These are phyloP conservation scores for Periophthalmus magnuspinnatus DNA, from an alignment of 2,797 vertebrate genomes.

Conservation along the genomic window DNA sequence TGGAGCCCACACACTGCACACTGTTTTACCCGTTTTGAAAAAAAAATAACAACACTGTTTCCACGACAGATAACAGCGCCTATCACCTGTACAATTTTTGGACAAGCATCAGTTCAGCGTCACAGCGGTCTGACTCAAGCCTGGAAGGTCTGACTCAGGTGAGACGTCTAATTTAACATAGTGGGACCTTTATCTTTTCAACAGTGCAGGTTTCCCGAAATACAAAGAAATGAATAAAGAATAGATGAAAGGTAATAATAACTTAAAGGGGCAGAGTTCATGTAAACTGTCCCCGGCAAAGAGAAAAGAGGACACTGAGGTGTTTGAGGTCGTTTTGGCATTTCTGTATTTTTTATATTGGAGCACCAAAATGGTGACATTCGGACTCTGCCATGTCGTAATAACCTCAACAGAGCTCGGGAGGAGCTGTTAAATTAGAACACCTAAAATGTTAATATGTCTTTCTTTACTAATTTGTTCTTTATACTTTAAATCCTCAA, in stretches of 20 bases:
- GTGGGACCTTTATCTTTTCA: slow-evolving; percentile 51
- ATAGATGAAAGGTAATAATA: slow-evolving; percentile 55
- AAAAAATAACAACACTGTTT: slow-evolving; percentile 24
- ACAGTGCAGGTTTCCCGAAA: slow-evolving; percentile 66
- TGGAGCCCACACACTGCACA: slow-evolving; percentile 17
- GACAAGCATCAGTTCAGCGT: slow-evolving; percentile 23
- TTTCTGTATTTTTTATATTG: slow-evolving; percentile 31
- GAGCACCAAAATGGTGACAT: slow-evolving; percentile 62
- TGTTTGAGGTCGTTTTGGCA: slow-evolving; percentile 72
- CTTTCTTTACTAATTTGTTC: slow-evolving; percentile 56
- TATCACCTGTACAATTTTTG: slow-evolving; percentile 24
- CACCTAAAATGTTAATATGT: slow-evolving; percentile 37
- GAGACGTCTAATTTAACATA: slow-evolving; percentile 34
- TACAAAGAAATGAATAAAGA: slow-evolving; percentile 44
- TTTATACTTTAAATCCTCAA: slow-evolving; percentile 47
- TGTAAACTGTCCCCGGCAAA: slow-evolving; percentile 62
- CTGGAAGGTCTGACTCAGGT: slow-evolving; percentile 9
- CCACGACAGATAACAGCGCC: slow-evolving; percentile 34
- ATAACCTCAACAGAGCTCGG: slow-evolving; percentile 45
- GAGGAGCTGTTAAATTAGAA: slow-evolving; percentile 35
- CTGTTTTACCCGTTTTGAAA: slow-evolving; percentile 34
- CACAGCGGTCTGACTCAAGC: slow-evolving; percentile 28
- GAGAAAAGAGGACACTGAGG: slow-evolving; percentile 66
- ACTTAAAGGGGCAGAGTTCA: slow-evolving; percentile 58
- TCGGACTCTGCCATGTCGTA: slow-evolving; percentile 63